Conservation (phyloP, 35 echinoderm and acorn worm species). For the Ophioderma brevispina region DNA sequence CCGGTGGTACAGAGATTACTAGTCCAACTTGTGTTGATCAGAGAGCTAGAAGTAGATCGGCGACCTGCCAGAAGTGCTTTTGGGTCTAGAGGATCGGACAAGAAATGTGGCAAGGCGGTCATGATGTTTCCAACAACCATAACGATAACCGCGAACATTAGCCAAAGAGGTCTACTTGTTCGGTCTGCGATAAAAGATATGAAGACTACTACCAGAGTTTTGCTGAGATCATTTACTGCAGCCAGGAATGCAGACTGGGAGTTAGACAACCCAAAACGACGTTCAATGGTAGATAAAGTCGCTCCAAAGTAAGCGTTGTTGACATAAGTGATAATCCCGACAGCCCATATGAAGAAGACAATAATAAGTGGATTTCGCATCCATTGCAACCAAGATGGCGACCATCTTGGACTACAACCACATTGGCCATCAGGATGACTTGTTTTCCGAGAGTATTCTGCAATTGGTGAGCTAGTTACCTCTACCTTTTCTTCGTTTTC, state of each 20-base stretch:
- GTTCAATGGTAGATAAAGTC: not conserved
- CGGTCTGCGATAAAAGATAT: not conserved
- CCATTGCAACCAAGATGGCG: not conserved
- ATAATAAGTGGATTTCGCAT: not conserved
- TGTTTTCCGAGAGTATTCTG: too few relatives aligned
- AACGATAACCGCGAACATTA: not conserved
- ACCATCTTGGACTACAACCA: not conserved
- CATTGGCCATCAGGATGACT: not conserved
- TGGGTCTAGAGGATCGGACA: not conserved
- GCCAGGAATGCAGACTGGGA: not conserved
- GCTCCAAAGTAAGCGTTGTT: not conserved
- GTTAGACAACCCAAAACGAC: not conserved
- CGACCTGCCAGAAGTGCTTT: not conserved
- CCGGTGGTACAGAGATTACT: too few relatives aligned
- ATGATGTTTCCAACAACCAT: not conserved
- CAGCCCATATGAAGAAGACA: not conserved
- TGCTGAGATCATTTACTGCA: not conserved
- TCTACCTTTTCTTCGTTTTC: too few relatives aligned
- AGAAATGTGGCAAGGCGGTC: not conserved
- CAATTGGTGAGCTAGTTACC: too few relatives aligned
- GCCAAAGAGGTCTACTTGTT: not conserved
- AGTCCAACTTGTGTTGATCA: too few relatives aligned
- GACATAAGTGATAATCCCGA: not conserved
- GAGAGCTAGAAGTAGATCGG: not conserved
- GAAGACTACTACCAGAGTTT: not conserved